Base-by-base conservation (phyloP, 30 jellyfish, hydroid and myxozoan genomes). In the Mastigias papua region DNA sequence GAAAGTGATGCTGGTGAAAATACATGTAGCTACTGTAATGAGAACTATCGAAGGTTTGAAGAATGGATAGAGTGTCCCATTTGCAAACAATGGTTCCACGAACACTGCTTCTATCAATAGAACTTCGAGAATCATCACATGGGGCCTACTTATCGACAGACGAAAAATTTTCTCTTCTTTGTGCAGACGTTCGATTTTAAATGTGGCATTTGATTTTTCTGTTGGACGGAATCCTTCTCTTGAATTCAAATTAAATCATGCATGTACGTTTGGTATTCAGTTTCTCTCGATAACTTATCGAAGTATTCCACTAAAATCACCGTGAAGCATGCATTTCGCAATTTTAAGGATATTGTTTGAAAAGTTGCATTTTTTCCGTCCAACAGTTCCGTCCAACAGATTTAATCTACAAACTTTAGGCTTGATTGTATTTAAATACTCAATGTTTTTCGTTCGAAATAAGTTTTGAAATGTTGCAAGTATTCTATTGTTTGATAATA, bases 11-110 rank as follows among this genome's bases (percentile, higher is more conserved):
- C 20, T 33, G 80, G 29, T 34, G 80, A 69, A 31, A 69, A 69
- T 28, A 26, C 80, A 26, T 33, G 80, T 34, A n/a, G 17, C 57
- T 34, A 69, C 10, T 69, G 54, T 34, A 34, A 33, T 34, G 51
- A 26, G 51, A 69, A 29, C 58, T 69, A 29, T 33, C 58, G 58
- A 29, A 26, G 11, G 28, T 34, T n/a, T 69, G 48, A 31, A 22
- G 80, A 69, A 25, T 69, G 80, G 80, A 26, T 69, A 46, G 58
- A 69, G 57, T 69, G 80, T 69, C 80, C 80, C 48, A 11, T 69
- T 31, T 69, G 80, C 80, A 4, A 31, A 31, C 20, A 69, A 33
- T 69, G 80, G 80, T 69, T 69, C 10, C 58, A 69, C 21, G 80
- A 69, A 69, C 21, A 26, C 11, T n/a, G 54, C 26, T 69, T 69